Percentiles rank a stretch among this genome's conserved stretches.
These are phyloP conservation scores for Trachurus trachurus DNA, from an alignment of 2,797 vertebrate species.

Conservation along the genomic window DNA sequence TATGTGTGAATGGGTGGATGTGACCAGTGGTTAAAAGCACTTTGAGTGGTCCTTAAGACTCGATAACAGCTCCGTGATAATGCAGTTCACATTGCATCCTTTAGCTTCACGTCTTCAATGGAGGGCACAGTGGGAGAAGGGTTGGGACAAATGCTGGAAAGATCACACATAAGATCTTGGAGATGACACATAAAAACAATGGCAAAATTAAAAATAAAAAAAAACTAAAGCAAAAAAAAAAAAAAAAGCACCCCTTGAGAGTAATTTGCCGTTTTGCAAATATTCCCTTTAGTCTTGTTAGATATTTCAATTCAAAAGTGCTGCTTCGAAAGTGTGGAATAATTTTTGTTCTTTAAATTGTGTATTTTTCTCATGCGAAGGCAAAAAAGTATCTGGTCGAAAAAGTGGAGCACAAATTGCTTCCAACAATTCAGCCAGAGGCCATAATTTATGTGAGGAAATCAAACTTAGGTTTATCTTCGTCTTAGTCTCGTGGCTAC, in stretches of 20 bases:
- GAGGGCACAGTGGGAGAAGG: too few relatives aligned
- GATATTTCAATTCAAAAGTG: background rate
- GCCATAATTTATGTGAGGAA: conserved; percentile 1
- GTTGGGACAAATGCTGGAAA: too few relatives aligned
- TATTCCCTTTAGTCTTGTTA: conserved; percentile 1
- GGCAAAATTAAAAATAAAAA: background rate
- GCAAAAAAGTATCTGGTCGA: background rate
- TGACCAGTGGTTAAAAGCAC: too few relatives aligned
- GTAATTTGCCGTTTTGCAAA: conserved; percentile 2
- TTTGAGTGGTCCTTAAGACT: too few relatives aligned
- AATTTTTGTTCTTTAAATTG: background rate
- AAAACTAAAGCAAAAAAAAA: background rate
- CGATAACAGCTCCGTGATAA: too few relatives aligned
- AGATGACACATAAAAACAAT: background rate
- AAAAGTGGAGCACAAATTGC: background rate
- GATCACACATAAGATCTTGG: too few relatives aligned
- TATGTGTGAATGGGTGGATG: too few relatives aligned
- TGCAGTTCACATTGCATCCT: too few relatives aligned
- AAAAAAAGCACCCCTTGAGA: background rate
- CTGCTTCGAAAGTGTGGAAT: background rate
- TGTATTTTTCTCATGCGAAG: background rate
- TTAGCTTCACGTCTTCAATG: too few relatives aligned
- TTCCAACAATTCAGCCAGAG: conserved; percentile 12
- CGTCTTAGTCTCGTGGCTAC: background rate
- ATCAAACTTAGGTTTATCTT: background rate